phyloP scores from a whole-genome alignment of 1,140 invertebrate genomes.

The Saccostrea echinata region DNA sequence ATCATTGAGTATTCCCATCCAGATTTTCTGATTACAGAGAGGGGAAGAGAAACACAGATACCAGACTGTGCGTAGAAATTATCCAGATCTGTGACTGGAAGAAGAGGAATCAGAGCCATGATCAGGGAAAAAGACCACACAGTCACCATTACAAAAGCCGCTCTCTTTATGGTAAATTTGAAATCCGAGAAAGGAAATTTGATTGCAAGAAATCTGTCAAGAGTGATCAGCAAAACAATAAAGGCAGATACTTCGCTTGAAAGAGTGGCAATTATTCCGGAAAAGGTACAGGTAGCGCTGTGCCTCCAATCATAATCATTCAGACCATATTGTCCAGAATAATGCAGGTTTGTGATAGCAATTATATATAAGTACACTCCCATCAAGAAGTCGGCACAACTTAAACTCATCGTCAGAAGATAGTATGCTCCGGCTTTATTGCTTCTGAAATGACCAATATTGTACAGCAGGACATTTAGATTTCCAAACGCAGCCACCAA shows the following conservation, averaged over 20 bases:
- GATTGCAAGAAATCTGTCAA: conserved; percentile 69
- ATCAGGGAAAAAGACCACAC: background rate
- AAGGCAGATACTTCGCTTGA: conserved; percentile 85
- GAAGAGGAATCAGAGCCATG: background rate
- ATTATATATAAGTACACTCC: conserved; percentile 82
- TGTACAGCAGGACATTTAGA: conserved; percentile 84
- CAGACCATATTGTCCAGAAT: conserved; percentile 82
- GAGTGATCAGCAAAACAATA: conserved; percentile 69
- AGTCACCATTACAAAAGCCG: background rate
- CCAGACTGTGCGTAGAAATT: background rate
- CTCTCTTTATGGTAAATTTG: background rate
- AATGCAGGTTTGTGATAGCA: conserved; percentile 81
- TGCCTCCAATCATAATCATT: conserved; percentile 82
- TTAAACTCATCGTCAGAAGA: conserved; percentile 85
- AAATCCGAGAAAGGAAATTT: conserved; percentile 67
- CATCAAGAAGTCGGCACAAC: conserved; percentile 83
- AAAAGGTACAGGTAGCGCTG: conserved; percentile 81
- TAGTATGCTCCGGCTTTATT: conserved; percentile 81
- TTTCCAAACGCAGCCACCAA: conserved; percentile 84
- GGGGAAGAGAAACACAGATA: conserved; percentile 19
- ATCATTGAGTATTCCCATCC: conserved; percentile 32
- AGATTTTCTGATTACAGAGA: background rate
- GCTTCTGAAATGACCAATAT: conserved; percentile 75
- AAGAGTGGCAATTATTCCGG: conserved; percentile 85
- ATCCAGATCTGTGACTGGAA: background rate